These are phyloP conservation scores for Argyresthia albistria DNA, from an alignment of 2,888 invertebrate species.

Conservation along the genomic window DNA sequence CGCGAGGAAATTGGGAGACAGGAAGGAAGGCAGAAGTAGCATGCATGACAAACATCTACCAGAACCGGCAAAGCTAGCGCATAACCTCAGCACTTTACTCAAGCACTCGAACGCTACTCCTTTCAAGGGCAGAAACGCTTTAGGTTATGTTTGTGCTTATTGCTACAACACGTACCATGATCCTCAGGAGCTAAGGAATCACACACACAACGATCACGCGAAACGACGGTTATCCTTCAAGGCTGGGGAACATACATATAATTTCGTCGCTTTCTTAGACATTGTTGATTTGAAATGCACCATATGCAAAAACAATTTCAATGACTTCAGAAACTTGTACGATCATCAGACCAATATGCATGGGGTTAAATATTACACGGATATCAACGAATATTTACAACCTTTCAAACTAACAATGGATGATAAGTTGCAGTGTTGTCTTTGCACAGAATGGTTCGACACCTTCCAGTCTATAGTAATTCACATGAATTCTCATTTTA, in stretches of 20 bases:
- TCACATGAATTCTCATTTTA: slow-evolving; percentile 58
- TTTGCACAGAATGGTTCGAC: slow-evolving; percentile 47
- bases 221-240: slow-evolving; percentile 53
- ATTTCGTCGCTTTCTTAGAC: slow-evolving; percentile 53
- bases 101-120: slow-evolving; percentile 56
- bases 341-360: slow-evolving; percentile 46
- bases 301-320: slow-evolving; percentile 38
- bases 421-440: slow-evolving; percentile 47
- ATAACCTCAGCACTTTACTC: slow-evolving; percentile 50
- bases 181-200: slow-evolving; percentile 34
- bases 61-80: slow-evolving; percentile 61
- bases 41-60: slow-evolving; percentile 24
- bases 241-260: slow-evolving; percentile 47
- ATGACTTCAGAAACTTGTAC: slow-evolving; percentile 30
- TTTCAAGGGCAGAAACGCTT: slow-evolving; percentile 56
- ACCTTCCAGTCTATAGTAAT: slow-evolving; percentile 59
- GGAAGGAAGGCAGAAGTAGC: slow-evolving; percentile 22
- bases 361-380: slow-evolving; percentile 47
- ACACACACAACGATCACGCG: slow-evolving; percentile 44
- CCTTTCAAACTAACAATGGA: slow-evolving; percentile 47
- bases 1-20: neutral
- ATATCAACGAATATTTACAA: slow-evolving; percentile 50
- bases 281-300: slow-evolving; percentile 53
- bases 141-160: slow-evolving; percentile 57
- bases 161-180: slow-evolving; percentile 53